phyloP scores from a whole-genome alignment of 2,113 vertebrate species.

The Tachycineta bicolor region DNA sequence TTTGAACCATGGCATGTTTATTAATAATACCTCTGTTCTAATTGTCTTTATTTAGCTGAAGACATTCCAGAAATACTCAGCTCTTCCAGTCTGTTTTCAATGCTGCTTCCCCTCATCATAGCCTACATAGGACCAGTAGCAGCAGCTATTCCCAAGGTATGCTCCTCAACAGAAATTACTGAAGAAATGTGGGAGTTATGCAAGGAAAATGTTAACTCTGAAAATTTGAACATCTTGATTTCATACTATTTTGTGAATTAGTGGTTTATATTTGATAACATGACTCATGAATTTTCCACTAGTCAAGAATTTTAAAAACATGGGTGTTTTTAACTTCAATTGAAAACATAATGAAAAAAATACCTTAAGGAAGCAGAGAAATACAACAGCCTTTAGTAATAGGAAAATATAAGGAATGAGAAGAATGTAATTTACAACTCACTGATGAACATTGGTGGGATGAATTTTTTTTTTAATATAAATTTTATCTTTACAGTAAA shows the following conservation, averaged over 20 bases:
- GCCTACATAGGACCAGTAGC: slow-evolving; percentile 98
- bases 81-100: slow-evolving; percentile 97
- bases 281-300: neutral
- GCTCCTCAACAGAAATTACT: neutral
- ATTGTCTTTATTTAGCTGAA: slow-evolving; percentile 81
- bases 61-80: slow-evolving; percentile 98
- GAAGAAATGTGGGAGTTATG: neutral
- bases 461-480: neutral
- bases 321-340: neutral
- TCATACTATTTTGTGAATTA: neutral
- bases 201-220: neutral
- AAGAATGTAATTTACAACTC: neutral
- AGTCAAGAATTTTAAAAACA: neutral
- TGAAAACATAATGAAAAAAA: neutral
- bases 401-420: neutral
- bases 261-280: neutral
- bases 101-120: slow-evolving; percentile 97
- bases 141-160: slow-evolving; percentile 96
- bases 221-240: neutral
- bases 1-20: neutral
- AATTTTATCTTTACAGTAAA: neutral
- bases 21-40: neutral
- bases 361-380: neutral
- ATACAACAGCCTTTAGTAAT: neutral
- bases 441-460: neutral